Conservation (phyloP, 2,797 vertebrate species). For the Chaenodraco wilsoni region DNA sequence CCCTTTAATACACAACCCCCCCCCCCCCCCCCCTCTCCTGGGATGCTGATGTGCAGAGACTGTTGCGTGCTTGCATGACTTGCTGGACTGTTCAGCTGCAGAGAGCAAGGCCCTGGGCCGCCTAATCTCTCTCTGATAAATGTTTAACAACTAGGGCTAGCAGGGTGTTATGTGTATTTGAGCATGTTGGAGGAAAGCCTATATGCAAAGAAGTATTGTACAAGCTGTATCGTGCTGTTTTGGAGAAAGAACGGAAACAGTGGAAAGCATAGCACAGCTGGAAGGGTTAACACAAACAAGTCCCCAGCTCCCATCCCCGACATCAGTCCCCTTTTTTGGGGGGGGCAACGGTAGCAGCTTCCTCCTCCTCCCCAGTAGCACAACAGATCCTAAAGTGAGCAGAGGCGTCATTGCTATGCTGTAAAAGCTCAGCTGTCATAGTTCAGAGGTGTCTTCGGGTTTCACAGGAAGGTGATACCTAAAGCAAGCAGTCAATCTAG, state of each 20-base stretch:
- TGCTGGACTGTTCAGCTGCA: conserved; percentile 44
- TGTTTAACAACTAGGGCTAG: conserved; percentile 34
- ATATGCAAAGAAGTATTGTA: conserved; percentile 14
- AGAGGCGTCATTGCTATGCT: background rate
- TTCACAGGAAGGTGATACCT: conserved; percentile 63
- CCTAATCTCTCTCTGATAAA: conserved; percentile 26
- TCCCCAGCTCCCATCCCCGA: conserved; percentile 29
- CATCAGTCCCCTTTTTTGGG: background rate
- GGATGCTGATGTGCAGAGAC: conserved; percentile 71
- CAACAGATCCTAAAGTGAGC: conserved; percentile 6
- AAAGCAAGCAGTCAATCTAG: conserved; percentile 12
- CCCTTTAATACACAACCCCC: background rate
- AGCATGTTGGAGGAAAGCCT: conserved; percentile 10
- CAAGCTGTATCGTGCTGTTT: background rate
- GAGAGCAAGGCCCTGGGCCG: conserved; percentile 53
- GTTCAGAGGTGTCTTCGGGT: conserved; percentile 53
- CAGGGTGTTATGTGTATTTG: conserved; percentile 1
- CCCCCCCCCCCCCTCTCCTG: conserved; percentile 14
- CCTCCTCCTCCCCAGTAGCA: background rate
- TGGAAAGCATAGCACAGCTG: conserved; percentile 2
- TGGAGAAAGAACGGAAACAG: background rate
- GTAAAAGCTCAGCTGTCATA: conserved; percentile 46
- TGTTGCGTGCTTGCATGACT: conserved; percentile 68
- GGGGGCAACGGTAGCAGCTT: background rate
- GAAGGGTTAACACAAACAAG: conserved; percentile 25